These are phyloP conservation scores for Psephotus haematonotus DNA, from an alignment of 2,113 vertebrate species.

Conservation along the genomic window DNA sequence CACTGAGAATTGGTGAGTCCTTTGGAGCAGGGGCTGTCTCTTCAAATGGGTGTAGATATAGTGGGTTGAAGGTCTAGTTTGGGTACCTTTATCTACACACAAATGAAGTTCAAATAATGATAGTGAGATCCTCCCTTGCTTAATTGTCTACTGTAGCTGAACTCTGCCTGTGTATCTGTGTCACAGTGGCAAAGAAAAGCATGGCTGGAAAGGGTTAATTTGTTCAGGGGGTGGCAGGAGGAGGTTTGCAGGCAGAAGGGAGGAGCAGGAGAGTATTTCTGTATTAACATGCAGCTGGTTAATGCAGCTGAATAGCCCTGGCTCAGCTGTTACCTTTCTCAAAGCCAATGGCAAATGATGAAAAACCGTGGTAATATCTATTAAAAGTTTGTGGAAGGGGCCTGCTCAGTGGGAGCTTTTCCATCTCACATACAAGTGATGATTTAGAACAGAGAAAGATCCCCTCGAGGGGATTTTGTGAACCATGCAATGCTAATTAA, in stretches of 20 bases:
- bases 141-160: neutral
- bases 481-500: conserved; percentile 77
- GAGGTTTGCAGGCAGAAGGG: neutral
- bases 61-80: neutral
- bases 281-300: conserved; percentile 72
- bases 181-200: neutral
- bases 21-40: neutral
- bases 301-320: conserved; percentile 43
- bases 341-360: conserved; percentile 64
- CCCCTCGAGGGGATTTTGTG: conserved; percentile 70
- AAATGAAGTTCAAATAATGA: neutral
- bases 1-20: neutral
- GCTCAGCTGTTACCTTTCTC: conserved; percentile 68
- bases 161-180: neutral
- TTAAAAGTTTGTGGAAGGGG: conserved; percentile 62
- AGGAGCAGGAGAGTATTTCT: conserved; percentile 17
- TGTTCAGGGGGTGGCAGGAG: neutral
- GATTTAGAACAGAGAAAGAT: conserved; percentile 72
- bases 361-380: conserved; percentile 61
- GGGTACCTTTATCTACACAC: neutral
- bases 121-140: neutral
- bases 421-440: conserved; percentile 56
- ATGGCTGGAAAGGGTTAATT: conserved; percentile 58
- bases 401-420: conserved; percentile 61
- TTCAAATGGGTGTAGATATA: neutral